phyloP scores from a whole-genome alignment of 2,113 vertebrate genomes.

The Trogon melanurus region DNA sequence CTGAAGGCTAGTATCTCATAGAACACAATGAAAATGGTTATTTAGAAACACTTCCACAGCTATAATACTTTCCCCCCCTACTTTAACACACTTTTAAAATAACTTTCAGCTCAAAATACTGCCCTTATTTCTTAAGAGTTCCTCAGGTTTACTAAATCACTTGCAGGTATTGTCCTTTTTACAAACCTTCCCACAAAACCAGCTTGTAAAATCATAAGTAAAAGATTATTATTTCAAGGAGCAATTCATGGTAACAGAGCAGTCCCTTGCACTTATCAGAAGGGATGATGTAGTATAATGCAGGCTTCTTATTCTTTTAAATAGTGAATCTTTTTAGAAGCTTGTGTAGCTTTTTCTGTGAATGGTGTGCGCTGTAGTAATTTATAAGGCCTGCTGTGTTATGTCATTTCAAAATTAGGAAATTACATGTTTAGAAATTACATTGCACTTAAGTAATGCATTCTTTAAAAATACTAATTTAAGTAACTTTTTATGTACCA shows the following conservation, averaged over 20 bases:
- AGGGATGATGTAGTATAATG: neutral
- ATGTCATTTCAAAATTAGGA: neutral
- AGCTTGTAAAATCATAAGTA: neutral
- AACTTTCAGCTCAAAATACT: constrained; percentile 29
- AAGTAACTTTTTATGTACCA: neutral
- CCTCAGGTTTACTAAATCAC: neutral
- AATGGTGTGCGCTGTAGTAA: neutral
- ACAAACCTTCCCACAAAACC: neutral
- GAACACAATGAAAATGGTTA: neutral
- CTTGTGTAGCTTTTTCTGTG: neutral
- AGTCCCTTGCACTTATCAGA: neutral
- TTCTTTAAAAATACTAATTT: neutral
- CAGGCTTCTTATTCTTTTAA: neutral
- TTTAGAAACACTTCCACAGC: neutral
- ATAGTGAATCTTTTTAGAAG: neutral
- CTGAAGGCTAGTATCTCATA: neutral
- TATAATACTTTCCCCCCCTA: neutral
- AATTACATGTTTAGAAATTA: neutral
- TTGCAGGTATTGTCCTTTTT: neutral
- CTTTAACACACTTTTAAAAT: neutral
- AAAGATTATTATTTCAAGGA: neutral
- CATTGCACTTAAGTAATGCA: neutral
- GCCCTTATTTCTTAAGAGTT: neutral
- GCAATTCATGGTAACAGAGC: neutral
- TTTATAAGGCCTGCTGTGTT: neutral